A percentile compares a stretch with the other conserved stretches of the same genome.
phyloP scores from a whole-genome alignment of 2,888 invertebrate species.

The Nemurella pictetii region DNA sequence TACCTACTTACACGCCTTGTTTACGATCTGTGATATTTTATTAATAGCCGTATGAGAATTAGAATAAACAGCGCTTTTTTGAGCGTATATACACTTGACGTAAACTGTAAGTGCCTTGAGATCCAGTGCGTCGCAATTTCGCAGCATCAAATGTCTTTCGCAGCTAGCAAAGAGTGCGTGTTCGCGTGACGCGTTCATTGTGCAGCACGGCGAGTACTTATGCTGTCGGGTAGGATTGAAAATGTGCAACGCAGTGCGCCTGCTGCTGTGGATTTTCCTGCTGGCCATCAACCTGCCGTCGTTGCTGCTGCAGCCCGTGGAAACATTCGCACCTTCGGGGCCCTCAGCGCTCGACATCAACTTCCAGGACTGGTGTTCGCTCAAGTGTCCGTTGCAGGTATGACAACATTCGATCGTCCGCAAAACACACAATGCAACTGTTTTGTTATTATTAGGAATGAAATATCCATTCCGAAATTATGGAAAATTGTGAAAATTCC shows the following conservation, averaged over 20 bases:
- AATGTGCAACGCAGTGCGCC: background rate
- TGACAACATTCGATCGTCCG: too few species aligned
- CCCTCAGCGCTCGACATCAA: conserved; percentile 8
- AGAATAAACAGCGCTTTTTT: too few species aligned
- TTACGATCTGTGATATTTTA: background rate
- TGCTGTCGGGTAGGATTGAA: background rate
- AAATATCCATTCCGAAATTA: background rate
- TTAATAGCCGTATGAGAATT: too few species aligned
- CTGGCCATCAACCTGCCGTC: background rate
- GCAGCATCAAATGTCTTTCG: background rate
- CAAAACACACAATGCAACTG: too few species aligned
- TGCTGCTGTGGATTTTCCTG: background rate
- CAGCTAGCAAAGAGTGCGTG: background rate
- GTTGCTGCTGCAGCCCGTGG: background rate
- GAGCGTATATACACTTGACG: too few species aligned
- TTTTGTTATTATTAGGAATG: background rate
- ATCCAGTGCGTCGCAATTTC: background rate
- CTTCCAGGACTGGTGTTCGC: conserved; percentile 35
- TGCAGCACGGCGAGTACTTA: background rate
- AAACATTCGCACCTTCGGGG: background rate
- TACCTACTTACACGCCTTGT: background rate
- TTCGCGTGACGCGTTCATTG: background rate
- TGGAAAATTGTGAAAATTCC: too few species aligned
- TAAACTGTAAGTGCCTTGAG: background rate
- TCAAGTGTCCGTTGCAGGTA: conserved; percentile 38